phyloP scores from a whole-genome alignment of 2,113 vertebrate genomes.

The Xenopus laevis region DNA sequence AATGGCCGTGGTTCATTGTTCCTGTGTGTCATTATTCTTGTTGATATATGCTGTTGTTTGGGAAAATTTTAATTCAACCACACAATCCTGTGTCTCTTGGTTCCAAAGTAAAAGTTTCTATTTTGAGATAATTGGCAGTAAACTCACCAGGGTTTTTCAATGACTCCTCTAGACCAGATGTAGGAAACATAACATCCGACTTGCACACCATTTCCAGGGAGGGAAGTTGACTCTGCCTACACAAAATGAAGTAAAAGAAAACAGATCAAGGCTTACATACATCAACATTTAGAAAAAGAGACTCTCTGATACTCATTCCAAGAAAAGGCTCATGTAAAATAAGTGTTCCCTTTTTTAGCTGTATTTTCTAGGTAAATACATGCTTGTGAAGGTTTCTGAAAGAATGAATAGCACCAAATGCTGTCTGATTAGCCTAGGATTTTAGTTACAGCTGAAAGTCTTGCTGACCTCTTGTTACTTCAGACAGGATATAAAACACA shows the following conservation, averaged over 20 bases:
- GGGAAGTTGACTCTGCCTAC: conserved; percentile 38
- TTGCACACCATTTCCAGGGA: conserved; percentile 41
- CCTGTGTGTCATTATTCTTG: not conserved
- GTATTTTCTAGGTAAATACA: no score
- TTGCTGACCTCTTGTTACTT: no score
- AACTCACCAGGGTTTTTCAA: conserved; percentile 20
- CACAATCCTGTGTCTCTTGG: conserved; percentile 14
- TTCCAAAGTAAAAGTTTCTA: conserved; percentile 21
- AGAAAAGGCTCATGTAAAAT: no score
- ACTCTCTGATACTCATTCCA: no score
- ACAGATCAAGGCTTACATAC: conserved; percentile 10
- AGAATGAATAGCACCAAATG: no score
- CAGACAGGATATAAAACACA: no score
- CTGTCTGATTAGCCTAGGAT: no score
- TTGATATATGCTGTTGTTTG: not conserved
- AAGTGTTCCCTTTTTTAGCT: no score
- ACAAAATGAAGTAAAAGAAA: conserved; percentile 29
- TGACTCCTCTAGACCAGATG: conserved; percentile 37
- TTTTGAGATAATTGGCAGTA: conserved; percentile 27
- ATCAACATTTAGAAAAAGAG: not conserved
- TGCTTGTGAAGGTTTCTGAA: no score
- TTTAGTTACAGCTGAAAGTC: no score
- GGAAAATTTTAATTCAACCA: not conserved
- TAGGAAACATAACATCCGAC: conserved; percentile 44
- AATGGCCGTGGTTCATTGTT: no score